A percentile compares a stretch with the other conserved stretches of the same genome.
Conservation (phyloP, 1,140 invertebrate genomes). For the Manduca sexta region DNA sequence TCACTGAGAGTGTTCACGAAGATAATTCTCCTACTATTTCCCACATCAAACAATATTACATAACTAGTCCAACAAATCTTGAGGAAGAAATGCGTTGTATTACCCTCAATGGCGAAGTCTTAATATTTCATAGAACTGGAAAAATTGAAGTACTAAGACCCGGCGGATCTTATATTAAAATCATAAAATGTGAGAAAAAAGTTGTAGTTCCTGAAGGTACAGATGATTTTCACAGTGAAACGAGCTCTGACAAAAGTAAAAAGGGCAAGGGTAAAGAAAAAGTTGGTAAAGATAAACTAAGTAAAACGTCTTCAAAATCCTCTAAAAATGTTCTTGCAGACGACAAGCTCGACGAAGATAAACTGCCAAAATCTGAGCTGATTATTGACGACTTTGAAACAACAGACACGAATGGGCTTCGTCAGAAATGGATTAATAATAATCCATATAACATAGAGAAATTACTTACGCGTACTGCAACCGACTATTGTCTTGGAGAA, state of each 20-base stretch:
- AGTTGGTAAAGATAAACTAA: constrained; percentile 26
- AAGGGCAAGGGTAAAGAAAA: constrained; percentile 38
- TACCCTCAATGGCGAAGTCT: constrained; percentile 57
- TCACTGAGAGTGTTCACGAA: constrained; percentile 63
- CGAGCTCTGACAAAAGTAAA: constrained; percentile 41
- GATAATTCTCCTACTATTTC: constrained; percentile 52
- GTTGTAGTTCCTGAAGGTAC: constrained; percentile 15
- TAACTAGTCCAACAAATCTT: constrained; percentile 20
- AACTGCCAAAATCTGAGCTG: constrained; percentile 33
- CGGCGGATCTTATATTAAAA: constrained; percentile 47
- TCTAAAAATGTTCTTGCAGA: constrained; percentile 30
- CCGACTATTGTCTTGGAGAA: constrained; percentile 71
- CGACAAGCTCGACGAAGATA: constrained; percentile 21
- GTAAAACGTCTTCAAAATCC: constrained; percentile 36
- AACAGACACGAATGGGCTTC: constrained; percentile 42
- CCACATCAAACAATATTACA: constrained; percentile 68
- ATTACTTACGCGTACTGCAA: constrained; percentile 65
- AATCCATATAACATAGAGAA: constrained; percentile 48
- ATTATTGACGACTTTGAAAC: constrained; percentile 53
- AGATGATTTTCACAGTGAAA: constrained; percentile 25
- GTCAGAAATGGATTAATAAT: constrained; percentile 42
- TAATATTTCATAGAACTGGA: constrained; percentile 50
- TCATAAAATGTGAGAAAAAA: constrained; percentile 43
- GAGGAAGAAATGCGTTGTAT: constrained; percentile 58
- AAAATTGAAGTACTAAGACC: constrained; percentile 44